Conservation (phyloP, 1,140 invertebrate species). For the Solenopsis fugax region DNA sequence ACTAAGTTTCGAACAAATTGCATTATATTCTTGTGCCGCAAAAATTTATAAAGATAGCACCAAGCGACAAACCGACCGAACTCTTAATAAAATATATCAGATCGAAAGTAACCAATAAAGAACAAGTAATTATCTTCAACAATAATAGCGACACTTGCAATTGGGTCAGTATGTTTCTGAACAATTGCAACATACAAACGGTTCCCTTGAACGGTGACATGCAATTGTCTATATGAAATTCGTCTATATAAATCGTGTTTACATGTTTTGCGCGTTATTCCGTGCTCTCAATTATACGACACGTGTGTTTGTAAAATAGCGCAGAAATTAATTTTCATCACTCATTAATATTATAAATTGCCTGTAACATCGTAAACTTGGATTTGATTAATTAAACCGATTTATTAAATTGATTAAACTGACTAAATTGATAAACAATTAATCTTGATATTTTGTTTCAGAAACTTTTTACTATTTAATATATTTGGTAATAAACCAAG, state of each 20-base stretch:
- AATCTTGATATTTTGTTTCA: not conserved
- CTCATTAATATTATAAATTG: not conserved
- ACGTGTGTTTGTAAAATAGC: too few species aligned
- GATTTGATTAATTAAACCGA: not conserved
- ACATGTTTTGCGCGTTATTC: too few species aligned
- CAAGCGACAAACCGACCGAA: slow-evolving; percentile 90
- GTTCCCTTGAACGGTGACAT: slow-evolving; percentile 92
- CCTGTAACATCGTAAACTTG: not conserved
- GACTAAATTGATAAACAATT: too few species aligned
- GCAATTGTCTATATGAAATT: slow-evolving; percentile 80
- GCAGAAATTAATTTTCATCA: too few species aligned
- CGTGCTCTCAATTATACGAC: too few species aligned
- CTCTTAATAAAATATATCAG: slow-evolving; percentile 91
- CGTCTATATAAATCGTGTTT: too few species aligned
- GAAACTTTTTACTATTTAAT: not conserved
- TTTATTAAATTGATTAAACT: too few species aligned
- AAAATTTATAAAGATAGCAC: slow-evolving; percentile 92
- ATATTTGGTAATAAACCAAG: not conserved
- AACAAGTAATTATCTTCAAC: slow-evolving; percentile 93
- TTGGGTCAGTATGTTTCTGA: slow-evolving; percentile 92
- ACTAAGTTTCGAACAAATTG: slow-evolving; percentile 90
- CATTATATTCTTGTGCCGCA: slow-evolving; percentile 94
- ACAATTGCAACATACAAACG: slow-evolving; percentile 91
- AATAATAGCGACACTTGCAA: slow-evolving; percentile 92
- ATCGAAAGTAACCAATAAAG: slow-evolving; percentile 87